phyloP scores from a whole-genome alignment of 2,888 invertebrate species.

The Ametastegia equiseti region DNA sequence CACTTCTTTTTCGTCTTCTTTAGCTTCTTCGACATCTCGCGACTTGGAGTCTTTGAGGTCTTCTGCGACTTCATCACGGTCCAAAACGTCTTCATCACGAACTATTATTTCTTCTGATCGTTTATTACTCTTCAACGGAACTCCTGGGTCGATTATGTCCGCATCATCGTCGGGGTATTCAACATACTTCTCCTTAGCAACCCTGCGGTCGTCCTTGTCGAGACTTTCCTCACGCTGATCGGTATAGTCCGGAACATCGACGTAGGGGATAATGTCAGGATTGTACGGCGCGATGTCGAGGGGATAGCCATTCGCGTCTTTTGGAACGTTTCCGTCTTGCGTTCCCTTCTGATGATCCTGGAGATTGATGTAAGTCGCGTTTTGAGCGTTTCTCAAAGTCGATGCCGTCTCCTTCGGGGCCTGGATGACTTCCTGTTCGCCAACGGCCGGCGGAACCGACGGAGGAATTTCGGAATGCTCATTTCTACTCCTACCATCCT shows the following conservation, averaged over 20 bases:
- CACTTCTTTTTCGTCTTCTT: conserved; percentile 58
- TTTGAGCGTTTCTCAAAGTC: not conserved
- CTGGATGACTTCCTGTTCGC: not conserved
- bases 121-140: not conserved
- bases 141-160: conserved; percentile 59
- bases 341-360: conserved; percentile 53
- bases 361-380: conserved; percentile 58
- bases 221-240: conserved; percentile 65
- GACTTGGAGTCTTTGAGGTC: not conserved
- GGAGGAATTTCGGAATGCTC: not conserved
- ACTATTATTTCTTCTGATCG: conserved; percentile 11
- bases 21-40: conserved; percentile 55
- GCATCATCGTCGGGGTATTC: conserved; percentile 38
- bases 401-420: not conserved
- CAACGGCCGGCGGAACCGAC: not conserved
- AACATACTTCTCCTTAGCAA: conserved; percentile 25
- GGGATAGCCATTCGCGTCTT: conserved; percentile 49
- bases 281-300: conserved; percentile 57
- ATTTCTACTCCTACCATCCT: not conserved
- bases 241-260: conserved; percentile 66
- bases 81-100: conserved; percentile 58
- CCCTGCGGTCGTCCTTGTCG: conserved; percentile 59
- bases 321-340: not conserved
- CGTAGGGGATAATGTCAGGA: conserved; percentile 65
- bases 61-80: conserved; percentile 49